Percentiles rank a stretch among this genome's conserved stretches.
Conservation (phyloP, 2,888 invertebrate species). For the Elmis aenea region DNA sequence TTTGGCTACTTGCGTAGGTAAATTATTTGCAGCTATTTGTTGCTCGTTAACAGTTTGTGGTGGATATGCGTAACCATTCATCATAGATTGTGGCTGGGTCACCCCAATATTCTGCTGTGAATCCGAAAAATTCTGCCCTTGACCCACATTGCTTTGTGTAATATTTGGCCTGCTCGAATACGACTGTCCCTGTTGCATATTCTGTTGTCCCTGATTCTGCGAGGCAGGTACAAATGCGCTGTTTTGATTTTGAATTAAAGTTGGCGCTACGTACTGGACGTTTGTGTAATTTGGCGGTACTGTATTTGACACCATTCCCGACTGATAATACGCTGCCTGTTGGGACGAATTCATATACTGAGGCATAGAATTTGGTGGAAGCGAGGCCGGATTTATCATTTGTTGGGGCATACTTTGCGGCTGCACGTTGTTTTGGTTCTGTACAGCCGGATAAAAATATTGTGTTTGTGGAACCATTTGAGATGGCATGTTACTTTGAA, state of each 20-base stretch:
- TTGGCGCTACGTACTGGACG: constrained; percentile 43
- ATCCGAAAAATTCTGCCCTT: too few relatives aligned
- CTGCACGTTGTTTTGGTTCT: constrained; percentile 25
- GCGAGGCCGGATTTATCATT: constrained; percentile 31
- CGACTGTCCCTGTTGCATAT: constrained; percentile 43
- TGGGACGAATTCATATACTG: constrained; percentile 39
- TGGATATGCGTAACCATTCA: constrained; percentile 42
- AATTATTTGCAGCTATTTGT: constrained; percentile 32
- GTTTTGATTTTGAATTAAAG: constrained; percentile 39
- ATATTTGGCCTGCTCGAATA: constrained; percentile 39
- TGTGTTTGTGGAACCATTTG: constrained; percentile 43
- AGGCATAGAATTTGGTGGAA: constrained; percentile 25
- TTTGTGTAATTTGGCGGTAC: constrained; percentile 37
- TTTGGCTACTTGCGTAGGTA: constrained; percentile 40
- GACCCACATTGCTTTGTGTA: constrained; percentile 29
- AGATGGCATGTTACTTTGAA: constrained; percentile 34
- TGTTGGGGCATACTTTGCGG: constrained; percentile 39
- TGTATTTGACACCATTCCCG: constrained; percentile 34
- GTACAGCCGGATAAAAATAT: constrained; percentile 44
- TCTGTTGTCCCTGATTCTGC: constrained; percentile 31
- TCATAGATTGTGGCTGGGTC: constrained; percentile 33
- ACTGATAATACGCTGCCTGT: constrained; percentile 36
- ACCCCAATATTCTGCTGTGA: constrained; percentile 7
- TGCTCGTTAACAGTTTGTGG: constrained; percentile 24
- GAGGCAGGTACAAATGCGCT: constrained; percentile 45